A percentile compares a stretch with the other conserved stretches of the same genome.
Evolutionary conservation across 1,140 invertebrate genomes (phyloP).

Genomic region (Choristoneura fumiferana): DNA sequence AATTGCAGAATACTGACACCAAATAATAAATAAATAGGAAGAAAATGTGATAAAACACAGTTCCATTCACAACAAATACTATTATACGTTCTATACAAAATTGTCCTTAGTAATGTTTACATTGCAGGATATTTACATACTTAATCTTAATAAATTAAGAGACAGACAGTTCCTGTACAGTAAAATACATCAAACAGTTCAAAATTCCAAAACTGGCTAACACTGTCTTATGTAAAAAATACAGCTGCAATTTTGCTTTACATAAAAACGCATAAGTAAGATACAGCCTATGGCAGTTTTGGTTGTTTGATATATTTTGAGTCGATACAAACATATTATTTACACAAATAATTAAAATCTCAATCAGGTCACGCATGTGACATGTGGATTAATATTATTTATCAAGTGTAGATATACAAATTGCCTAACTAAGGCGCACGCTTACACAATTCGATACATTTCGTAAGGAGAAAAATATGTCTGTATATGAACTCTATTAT

Average conservation of each 20-base stretch:
- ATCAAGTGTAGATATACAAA: slow-evolving; percentile 7
- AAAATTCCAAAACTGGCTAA: too few species aligned
- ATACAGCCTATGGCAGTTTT: too few species aligned
- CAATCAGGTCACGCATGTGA: neutral
- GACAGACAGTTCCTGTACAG: slow-evolving; percentile 33
- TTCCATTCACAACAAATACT: slow-evolving; percentile 51
- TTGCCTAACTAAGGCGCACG: slow-evolving; percentile 14
- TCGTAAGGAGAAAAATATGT: slow-evolving; percentile 17
- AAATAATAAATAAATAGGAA: slow-evolving; percentile 41
- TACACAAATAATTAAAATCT: slow-evolving; percentile 9
- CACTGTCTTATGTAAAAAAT: too few species aligned
- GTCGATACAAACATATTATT: neutral
- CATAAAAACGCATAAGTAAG: too few species aligned
- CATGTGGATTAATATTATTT: slow-evolving; percentile 2
- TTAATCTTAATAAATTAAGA: slow-evolving; percentile 45
- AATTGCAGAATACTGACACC: slow-evolving; percentile 48
- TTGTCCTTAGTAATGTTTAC: slow-evolving; percentile 44
- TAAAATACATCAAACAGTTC: neutral
- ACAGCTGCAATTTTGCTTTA: too few species aligned
- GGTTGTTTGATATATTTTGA: too few species aligned
- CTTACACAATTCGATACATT: neutral
- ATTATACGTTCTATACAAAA: slow-evolving; percentile 54
- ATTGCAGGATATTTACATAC: slow-evolving; percentile 51
- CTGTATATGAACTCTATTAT: slow-evolving; percentile 15
- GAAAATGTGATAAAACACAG: slow-evolving; percentile 34